A percentile compares a stretch with the other conserved stretches of the same genome.
These are phyloP conservation scores for Anoplophora glabripennis DNA, from an alignment of 1,140 invertebrate genomes.

Conservation along the genomic window DNA sequence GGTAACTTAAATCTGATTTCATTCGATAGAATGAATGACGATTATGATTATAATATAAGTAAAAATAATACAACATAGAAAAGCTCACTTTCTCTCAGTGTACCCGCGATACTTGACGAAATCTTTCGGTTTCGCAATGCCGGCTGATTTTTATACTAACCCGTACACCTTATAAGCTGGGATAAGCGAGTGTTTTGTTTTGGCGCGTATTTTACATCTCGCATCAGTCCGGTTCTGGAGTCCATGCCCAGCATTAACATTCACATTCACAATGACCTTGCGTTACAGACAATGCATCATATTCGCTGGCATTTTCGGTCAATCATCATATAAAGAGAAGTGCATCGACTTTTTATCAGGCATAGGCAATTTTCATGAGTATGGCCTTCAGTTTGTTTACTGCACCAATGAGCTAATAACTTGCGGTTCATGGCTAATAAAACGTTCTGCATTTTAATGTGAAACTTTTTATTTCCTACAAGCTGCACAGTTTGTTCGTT, in stretches of 20 bases:
- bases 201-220: not conserved
- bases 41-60: too few species aligned
- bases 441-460: slow-evolving; percentile 15
- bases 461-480: slow-evolving; percentile 6
- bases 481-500: too few species aligned
- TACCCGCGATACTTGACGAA: not conserved
- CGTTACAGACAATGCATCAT: slow-evolving; percentile 38
- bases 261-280: slow-evolving; percentile 31
- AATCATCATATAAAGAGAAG: slow-evolving; percentile 36
- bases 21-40: too few species aligned
- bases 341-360: slow-evolving; percentile 39
- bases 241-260: slow-evolving; percentile 34
- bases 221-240: slow-evolving; percentile 19
- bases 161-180: too few species aligned
- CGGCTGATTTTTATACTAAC: too few species aligned
- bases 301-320: slow-evolving; percentile 36
- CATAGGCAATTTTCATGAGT: slow-evolving; percentile 24
- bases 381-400: slow-evolving; percentile 35
- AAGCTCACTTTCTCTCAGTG: not conserved
- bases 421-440: slow-evolving; percentile 21
- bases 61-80: too few species aligned
- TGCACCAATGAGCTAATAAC: slow-evolving; percentile 35
- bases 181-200: not conserved
- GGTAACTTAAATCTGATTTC: too few species aligned
- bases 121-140: too few species aligned